These are phyloP conservation scores for Cyanoliseus patagonus DNA, from an alignment of 2,113 vertebrate species.

Conservation along the genomic window DNA sequence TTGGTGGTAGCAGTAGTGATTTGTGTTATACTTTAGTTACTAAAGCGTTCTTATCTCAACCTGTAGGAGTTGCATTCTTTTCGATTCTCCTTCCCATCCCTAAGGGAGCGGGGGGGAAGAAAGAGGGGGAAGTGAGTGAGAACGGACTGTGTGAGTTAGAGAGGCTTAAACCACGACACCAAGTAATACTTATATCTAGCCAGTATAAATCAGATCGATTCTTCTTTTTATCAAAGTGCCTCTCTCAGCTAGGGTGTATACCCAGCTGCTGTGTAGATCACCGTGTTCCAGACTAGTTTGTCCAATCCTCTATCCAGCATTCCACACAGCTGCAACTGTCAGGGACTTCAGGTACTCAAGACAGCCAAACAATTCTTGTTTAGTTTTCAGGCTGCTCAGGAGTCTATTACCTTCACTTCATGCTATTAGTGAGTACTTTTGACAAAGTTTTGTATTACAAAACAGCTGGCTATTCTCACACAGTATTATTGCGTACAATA, in stretches of 20 bases:
- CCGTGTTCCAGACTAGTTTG: not conserved
- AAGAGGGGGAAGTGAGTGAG: too few species aligned
- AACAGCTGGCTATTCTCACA: not conserved
- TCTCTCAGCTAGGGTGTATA: not conserved
- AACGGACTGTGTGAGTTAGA: too few species aligned
- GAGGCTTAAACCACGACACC: too few species aligned
- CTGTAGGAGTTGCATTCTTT: too few species aligned
- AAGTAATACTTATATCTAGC: not conserved
- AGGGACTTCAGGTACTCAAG: not conserved
- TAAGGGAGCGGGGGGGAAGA: too few species aligned
- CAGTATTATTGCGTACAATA: not conserved
- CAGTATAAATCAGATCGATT: not conserved
- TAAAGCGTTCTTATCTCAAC: too few species aligned
- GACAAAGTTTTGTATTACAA: not conserved
- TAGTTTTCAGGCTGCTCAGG: not conserved
- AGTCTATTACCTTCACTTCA: not conserved
- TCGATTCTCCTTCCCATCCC: too few species aligned
- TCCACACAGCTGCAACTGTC: not conserved
- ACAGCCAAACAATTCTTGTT: not conserved
- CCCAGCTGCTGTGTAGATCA: not conserved
- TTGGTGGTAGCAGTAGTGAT: too few species aligned
- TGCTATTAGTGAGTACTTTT: not conserved
- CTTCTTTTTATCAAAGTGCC: not conserved
- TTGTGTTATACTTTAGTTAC: too few species aligned
- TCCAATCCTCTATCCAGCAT: not conserved